Evolutionary conservation across 2,797 vertebrate genomes (phyloP), one percentile per base, ranked within the genome.

Genomic region (Sorex maritimensis): DNA sequence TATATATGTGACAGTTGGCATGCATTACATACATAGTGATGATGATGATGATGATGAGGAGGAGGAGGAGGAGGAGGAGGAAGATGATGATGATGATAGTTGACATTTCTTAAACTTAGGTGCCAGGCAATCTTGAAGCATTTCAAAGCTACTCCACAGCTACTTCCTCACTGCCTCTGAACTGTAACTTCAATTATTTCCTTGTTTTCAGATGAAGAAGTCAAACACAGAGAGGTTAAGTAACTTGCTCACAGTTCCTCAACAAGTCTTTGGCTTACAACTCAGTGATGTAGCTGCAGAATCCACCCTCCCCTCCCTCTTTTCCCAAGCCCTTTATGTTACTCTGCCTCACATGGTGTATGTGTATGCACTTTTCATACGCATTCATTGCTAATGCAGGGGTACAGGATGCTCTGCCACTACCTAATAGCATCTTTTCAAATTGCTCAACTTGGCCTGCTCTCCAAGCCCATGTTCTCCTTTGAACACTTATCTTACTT

Each of bases 371-470:
- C 52, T 72, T 34, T 77, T 75, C 58, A 49, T 69, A 61, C 61
- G 69, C n/a, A 58, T 84, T 55, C 24, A 73, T 68, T 84, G 52
- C 44, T 81, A 81, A 4, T n/a, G 58, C 69, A 89, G 44, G 17
- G 13, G 52, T 55, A 5, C 13, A 55, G 52, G 13, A 68, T 88
- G 34, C 19, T 2, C 1, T 5, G 67, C 4, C 15, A 19, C 55
- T 68, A n/a, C 41, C 1, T 63, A 28, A 52, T 61, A 41, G 12
- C 12, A 14, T 13, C 52, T 55, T 55, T 55, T 15, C 41, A 61
- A 90, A 81, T 92, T 90, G 41, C 81, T 90, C 19, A 69, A 5
- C 15, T 49, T 75, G 30, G 21, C 61, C 79, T 19, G 4, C 23
- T 23, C 78, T 30, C 72, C 13, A 52, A 38, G 34, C 14, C 21